Evolutionary conservation across 2,888 invertebrate species (phyloP), one percentile per base, ranked within the genome.

Genomic region (Balanococcus diminutus): DNA sequence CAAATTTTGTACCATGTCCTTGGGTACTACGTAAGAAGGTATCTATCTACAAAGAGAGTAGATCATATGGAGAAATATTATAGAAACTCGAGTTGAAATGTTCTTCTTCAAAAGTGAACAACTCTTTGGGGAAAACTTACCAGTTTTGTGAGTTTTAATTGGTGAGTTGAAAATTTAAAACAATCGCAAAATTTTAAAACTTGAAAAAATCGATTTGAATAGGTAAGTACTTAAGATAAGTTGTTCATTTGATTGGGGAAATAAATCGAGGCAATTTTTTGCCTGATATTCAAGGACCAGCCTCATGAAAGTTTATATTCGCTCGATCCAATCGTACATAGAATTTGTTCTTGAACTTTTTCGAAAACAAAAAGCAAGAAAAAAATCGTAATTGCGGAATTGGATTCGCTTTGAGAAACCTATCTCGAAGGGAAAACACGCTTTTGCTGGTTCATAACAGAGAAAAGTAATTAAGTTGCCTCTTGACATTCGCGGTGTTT

Each of bases 401-500:
- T 67, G 28, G 11, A 28, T 67, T 67, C 67, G 25, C 67, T 67
- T 67, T 67, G 67, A 67, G 67, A 67, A 67, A 67, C 14, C 67
- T 16, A 67, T 67, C 67, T 67, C 67, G 11, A 67, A 67, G 67
- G 28, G 28, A 67, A 67, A 67, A 28, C 67, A 16, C 16, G 28
- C 28, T 31, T 67, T 67, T 67, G 67, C 67, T 16, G 6, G 25
- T 67, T 67, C 67, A 67, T 67, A 67, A 67, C 28, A 28, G 67
- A 67, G 28, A 67, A 67, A 67, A 67, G 28, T 67, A 67, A 67
- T 67, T 67, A 67, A 67, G 67, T 67, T 31, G 28, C 67, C 67
- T 67, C 67, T 28, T 67, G 67, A 67, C 67, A 67, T 67, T 67
- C 28, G 56, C 46, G 9, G 28, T 28, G 67, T 67, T 67, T 67